Base-by-base conservation (phyloP, 2,888 invertebrate genomes). In the Lycaena phlaeas region DNA sequence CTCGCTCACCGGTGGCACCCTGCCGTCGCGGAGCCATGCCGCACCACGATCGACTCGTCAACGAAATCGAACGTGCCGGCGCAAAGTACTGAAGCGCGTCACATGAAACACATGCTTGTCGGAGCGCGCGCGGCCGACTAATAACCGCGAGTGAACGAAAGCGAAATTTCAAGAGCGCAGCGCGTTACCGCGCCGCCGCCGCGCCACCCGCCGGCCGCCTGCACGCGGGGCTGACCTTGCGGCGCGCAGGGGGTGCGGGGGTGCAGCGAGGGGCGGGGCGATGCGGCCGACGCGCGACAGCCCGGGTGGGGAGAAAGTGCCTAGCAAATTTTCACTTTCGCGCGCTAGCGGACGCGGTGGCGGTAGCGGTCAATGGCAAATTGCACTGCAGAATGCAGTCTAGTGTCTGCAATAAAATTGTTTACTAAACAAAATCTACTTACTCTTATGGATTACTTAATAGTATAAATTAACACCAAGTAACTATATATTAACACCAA, bases 131-230 rank as follows among this genome's bases (percentile, higher is more conserved):
- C 85, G 77, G 78, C 77, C 79, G 81, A 85, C 81, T 85, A 84
- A 85, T 85, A 85, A 85, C 81, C 76, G 75, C 82, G 76, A 77
- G 68, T 76, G 82, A 85, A 87, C 87, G 88, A 88, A 89, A 89
- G 87, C 87, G 88, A 89, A 89, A 89, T 88, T 88, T 87, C 87
- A 88, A 88, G 87, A 87, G 81, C 86, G 84, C 81, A 81, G 84
- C 85, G 74, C 72, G 74, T 69, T 74, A 69, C 68, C 67, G 68
- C 71, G 51, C 50, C 56, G 58, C 59, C 57, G 56, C 56, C 54
- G 52, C 56, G 49, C 53, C 62, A 56, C 81, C 74, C 70, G 68
- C 67, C 64, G 65, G 68, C 74, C 70, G 68, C 67, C 64, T 65
- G 68, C 67, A 64, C 50, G 53, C 51, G 54, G 57, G 53, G 53